Evolutionary conservation across 2,797 vertebrate species (phyloP), one percentile per base, ranked within the genome.

Genomic region (Cossypha niveicapilla): DNA sequence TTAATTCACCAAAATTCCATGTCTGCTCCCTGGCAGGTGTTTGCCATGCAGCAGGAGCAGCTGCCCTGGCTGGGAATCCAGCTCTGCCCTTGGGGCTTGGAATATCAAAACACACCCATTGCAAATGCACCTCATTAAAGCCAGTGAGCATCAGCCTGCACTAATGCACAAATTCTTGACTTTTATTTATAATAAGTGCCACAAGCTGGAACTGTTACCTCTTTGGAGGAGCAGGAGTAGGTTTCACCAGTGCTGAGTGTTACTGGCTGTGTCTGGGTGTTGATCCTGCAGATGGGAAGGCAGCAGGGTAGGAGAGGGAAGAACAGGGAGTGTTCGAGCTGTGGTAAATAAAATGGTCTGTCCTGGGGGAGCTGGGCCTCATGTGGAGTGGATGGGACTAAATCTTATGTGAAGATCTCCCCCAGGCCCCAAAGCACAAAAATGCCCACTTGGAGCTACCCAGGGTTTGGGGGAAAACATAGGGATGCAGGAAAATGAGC

Each of bases 21-120:
- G 56, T 48, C 70, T 83, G 60, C 60, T 83, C 42, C 2, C 42
- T 65, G 60, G 68, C 80, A 83, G 68, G 70, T 73, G 12, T 79
- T 88, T 62, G 84, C 39, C 25, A 1, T 13, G 32, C 51, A 47
- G 47, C 34, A 68, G 73, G 41, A 88, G 18, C 80, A 91, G 91
- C 89, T 95, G 94, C 39, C 44, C 86, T 44, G 74, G 54, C 67
- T 37, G 58, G 91, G 73, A 73, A 73, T 56, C 57, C 14, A 60
- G 1, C 70, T 79, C 88, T 94, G 88, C 86, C 90, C 86, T 81
- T 45, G 30, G 45, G 91, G 91, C 92, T 77, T 89, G 89, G 87
- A 47, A 34, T 77, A 63, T 11, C 39, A 21, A 9, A 67, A 56
- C 37, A 57, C 34, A 24, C 63, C 6, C n/a, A 15, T 32, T 79